phyloP scores from a whole-genome alignment of 2,888 invertebrate species.

The Operophtera brumata region DNA sequence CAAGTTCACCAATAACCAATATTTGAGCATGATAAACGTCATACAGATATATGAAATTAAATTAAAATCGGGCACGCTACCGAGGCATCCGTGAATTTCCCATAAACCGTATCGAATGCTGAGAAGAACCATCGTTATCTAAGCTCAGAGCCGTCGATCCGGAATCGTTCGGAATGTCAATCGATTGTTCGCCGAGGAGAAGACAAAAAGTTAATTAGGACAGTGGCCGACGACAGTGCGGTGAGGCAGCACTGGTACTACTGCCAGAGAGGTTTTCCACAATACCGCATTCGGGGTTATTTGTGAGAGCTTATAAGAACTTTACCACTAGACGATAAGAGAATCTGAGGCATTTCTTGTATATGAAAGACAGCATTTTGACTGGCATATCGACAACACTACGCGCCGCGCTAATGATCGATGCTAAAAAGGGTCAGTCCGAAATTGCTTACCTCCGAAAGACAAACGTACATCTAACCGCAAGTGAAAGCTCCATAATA shows the following conservation, averaged over 20 bases:
- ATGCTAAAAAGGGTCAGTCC: too few species aligned
- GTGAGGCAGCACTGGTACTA: constrained; percentile 20
- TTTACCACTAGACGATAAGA: background rate
- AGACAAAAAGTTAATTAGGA: constrained; percentile 77
- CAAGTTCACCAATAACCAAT: constrained; percentile 20
- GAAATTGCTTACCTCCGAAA: too few species aligned
- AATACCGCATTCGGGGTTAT: constrained; percentile 13
- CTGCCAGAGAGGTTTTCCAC: constrained; percentile 23
- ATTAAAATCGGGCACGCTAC: constrained; percentile 21
- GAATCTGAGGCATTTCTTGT: background rate
- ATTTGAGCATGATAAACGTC: constrained; percentile 26
- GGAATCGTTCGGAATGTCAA: constrained; percentile 57
- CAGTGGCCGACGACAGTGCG: constrained; percentile 55
- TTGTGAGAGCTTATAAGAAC: constrained; percentile 2
- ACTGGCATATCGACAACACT: too few species aligned
- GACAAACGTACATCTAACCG: too few species aligned
- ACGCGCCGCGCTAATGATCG: too few species aligned
- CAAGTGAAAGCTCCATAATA: too few species aligned
- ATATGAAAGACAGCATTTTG: background rate
- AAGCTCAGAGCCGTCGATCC: constrained; percentile 41
- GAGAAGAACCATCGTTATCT: constrained; percentile 40
- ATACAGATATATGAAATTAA: constrained; percentile 27
- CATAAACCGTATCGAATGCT: constrained; percentile 35
- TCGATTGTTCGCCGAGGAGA: constrained; percentile 53
- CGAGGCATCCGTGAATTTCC: constrained; percentile 32